A percentile compares a stretch with the other conserved stretches of the same genome.
phyloP scores from a whole-genome alignment of 2,888 invertebrate genomes.

The Gymnoscelis rufifasciata region DNA sequence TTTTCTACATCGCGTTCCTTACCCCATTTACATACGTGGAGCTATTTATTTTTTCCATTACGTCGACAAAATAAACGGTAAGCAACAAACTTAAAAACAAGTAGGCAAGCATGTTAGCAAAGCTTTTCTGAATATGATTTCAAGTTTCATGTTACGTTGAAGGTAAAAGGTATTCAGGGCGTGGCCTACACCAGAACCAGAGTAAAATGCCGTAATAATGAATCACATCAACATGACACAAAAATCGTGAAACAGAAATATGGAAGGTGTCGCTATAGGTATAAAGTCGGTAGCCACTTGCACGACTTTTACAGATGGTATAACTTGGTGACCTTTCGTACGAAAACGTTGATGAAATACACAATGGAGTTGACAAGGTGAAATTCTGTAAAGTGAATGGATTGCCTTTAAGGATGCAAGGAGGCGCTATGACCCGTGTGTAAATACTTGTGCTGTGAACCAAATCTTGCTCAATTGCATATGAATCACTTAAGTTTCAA shows the following conservation, averaged over 20 bases:
- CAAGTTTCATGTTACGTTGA: constrained; percentile 11
- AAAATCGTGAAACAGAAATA: constrained; percentile 20
- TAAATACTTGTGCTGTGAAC: constrained; percentile 37
- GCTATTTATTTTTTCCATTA: constrained; percentile 3
- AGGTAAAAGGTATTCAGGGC: constrained; percentile 14
- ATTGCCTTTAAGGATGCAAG: constrained; percentile 54
- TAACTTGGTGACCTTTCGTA: constrained; percentile 44
- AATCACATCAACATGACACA: constrained; percentile 23
- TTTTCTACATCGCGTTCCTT: constrained; percentile 14
- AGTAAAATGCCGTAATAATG: constrained; percentile 27
- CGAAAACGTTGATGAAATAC: constrained; percentile 50
- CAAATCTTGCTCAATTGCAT: constrained; percentile 37
- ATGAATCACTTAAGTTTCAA: constrained; percentile 7
- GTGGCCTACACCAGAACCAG: constrained; percentile 16
- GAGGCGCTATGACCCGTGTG: constrained; percentile 46
- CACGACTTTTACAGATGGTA: constrained; percentile 29
- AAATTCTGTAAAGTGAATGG: constrained; percentile 67
- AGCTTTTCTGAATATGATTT: constrained; percentile 1
- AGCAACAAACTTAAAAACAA: constrained; percentile 1
- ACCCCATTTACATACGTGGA: constrained; percentile 5
- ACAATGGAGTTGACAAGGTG: constrained; percentile 63
- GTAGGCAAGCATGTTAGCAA: constrained; percentile 1
- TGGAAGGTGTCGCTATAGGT: constrained; percentile 20
- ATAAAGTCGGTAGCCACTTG: constrained; percentile 27
- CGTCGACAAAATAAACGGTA: background rate